phyloP scores from a whole-genome alignment of 2,113 vertebrate genomes.

The Apteryx owenii region DNA sequence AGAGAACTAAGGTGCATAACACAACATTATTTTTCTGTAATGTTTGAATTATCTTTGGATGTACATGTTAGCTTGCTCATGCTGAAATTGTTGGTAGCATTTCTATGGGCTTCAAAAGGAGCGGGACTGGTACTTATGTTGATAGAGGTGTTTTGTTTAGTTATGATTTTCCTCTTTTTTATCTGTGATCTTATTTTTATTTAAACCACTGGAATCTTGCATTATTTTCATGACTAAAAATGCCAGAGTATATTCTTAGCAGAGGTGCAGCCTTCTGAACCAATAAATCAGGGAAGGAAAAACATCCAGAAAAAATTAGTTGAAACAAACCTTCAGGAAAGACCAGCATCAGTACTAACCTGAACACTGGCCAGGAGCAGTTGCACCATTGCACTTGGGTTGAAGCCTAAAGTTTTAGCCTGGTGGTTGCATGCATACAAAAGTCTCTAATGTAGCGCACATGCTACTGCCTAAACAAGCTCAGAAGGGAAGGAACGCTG shows the following conservation, averaged over 20 bases:
- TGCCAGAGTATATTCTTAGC: background rate
- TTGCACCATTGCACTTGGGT: background rate
- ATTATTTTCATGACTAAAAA: background rate
- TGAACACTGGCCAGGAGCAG: background rate
- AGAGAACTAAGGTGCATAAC: too few relatives aligned
- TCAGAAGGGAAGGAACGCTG: background rate
- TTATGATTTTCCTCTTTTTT: background rate
- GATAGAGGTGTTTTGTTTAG: background rate
- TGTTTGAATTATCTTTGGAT: background rate
- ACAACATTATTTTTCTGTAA: background rate
- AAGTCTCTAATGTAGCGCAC: background rate
- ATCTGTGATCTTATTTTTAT: background rate
- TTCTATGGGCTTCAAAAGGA: background rate
- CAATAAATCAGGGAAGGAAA: background rate
- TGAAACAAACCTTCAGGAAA: background rate
- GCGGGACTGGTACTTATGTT: background rate
- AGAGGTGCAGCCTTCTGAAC: background rate
- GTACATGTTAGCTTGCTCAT: background rate
- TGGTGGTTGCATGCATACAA: background rate
- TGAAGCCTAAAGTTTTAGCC: background rate
- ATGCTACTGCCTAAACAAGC: background rate
- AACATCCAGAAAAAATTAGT: background rate
- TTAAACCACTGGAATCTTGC: background rate
- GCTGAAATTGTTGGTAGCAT: background rate
- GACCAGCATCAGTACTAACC: background rate